These are phyloP conservation scores for Peromyscus leucopus DNA, from an alignment of 2,113 vertebrate genomes.

Conservation along the genomic window DNA sequence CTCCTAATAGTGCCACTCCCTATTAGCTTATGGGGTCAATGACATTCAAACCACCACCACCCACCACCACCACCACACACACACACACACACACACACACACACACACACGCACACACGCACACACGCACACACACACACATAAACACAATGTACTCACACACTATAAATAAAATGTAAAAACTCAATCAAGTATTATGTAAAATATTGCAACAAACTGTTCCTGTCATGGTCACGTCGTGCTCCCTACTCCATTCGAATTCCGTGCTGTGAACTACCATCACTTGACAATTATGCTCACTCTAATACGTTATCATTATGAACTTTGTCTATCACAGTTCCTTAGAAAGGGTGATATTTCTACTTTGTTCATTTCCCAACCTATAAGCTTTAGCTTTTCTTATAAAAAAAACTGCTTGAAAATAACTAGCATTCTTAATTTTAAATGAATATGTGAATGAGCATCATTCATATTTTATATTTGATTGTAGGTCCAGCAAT, in stretches of 20 bases:
- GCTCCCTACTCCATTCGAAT: neutral
- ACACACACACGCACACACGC: neutral
- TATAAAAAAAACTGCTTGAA: neutral
- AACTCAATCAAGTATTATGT: neutral
- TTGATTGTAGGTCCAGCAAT: constrained; percentile 93
- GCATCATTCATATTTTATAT: constrained; percentile 28
- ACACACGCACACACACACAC: neutral
- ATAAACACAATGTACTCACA: neutral
- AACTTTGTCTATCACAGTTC: neutral
- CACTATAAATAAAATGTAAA: neutral
- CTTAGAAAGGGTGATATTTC: neutral
- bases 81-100: neutral
- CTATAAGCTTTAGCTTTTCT: neutral
- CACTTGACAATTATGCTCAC: neutral
- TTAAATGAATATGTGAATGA: neutral
- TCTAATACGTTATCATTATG: neutral
- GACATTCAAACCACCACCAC: neutral
- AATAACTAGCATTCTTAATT: neutral
- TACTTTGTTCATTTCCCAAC: neutral
- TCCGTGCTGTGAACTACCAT: neutral
- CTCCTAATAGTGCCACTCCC: neutral
- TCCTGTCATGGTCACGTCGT: neutral
- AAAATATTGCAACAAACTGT: neutral
- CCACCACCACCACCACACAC: neutral
- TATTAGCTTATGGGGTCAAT: neutral